Conservation (phyloP, 1,140 invertebrate species). For the Eupeodes corollae region DNA sequence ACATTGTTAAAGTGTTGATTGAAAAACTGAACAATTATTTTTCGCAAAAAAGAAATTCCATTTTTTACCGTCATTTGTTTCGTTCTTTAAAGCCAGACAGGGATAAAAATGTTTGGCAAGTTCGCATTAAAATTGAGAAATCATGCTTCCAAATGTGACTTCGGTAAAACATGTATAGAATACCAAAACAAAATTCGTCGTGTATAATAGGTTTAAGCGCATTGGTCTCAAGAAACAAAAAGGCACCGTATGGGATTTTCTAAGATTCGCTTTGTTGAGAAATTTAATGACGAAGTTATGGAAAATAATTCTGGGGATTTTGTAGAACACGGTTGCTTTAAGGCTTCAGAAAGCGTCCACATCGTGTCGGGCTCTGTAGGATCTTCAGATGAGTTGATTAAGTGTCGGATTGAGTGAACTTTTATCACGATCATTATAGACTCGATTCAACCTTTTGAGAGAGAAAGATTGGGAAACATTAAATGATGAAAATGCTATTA, state of each 20-base stretch:
- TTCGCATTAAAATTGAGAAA: slow-evolving; percentile 11
- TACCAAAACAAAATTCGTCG: slow-evolving; percentile 3
- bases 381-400: background rate
- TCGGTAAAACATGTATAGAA: slow-evolving; percentile 3
- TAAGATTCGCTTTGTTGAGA: too few relatives aligned
- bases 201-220: slow-evolving; percentile 8
- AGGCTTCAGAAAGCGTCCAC: too few relatives aligned
- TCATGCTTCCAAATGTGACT: slow-evolving; percentile 12
- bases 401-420: background rate
- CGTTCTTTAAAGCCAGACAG: slow-evolving; percentile 3
- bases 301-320: too few relatives aligned
- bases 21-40: slow-evolving; percentile 1
- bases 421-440: slow-evolving; percentile 1
- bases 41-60: slow-evolving; percentile 2
- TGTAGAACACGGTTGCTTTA: too few relatives aligned
- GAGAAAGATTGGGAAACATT: too few relatives aligned
- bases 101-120: slow-evolving; percentile 5
- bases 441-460: background rate
- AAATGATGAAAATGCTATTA: background rate
- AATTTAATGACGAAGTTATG: too few relatives aligned
- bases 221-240: slow-evolving; percentile 8
- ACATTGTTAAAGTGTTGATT: background rate
- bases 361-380: too few relatives aligned
- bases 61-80: slow-evolving; percentile 2
- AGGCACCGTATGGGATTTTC: too few relatives aligned